phyloP scores from a whole-genome alignment of 2,888 invertebrate species.

The Steinernema carpocapsae region DNA sequence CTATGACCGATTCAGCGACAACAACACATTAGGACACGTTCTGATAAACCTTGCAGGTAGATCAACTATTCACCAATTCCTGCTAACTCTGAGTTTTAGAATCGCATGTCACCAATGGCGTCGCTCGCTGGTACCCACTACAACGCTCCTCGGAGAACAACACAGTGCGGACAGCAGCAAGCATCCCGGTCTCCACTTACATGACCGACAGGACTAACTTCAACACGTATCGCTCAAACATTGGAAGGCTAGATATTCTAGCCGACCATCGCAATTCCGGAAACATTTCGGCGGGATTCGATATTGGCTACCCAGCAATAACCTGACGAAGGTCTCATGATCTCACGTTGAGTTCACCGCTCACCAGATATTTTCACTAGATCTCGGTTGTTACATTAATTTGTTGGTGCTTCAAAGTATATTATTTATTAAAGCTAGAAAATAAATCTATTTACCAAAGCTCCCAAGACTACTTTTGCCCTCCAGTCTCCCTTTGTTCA shows the following conservation, averaged over 20 bases:
- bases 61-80: not conserved
- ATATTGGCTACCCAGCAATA: slow-evolving; percentile 65
- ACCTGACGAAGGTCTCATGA: slow-evolving; percentile 41
- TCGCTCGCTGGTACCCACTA: slow-evolving; percentile 73
- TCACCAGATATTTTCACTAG: too few relatives aligned
- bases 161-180: not conserved
- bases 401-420: not conserved
- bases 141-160: slow-evolving; percentile 63
- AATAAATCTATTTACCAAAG: not conserved
- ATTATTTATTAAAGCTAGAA: slow-evolving; percentile 4
- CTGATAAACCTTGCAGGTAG: slow-evolving; percentile 71
- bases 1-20: slow-evolving; percentile 74
- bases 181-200: slow-evolving; percentile 35
- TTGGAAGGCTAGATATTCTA: not conserved
- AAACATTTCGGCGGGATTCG: slow-evolving; percentile 52
- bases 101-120: slow-evolving; percentile 72
- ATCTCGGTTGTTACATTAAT: not conserved
- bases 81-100: slow-evolving; percentile 68
- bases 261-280: too few relatives aligned
- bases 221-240: slow-evolving; percentile 21
- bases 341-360: too few relatives aligned
- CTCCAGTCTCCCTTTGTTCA: too few relatives aligned
- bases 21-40: slow-evolving; percentile 74
- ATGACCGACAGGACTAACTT: slow-evolving; percentile 22
- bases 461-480: too few relatives aligned